Base-by-base conservation (phyloP, 1,140 invertebrate species). In the Paracyclopina nana region DNA sequence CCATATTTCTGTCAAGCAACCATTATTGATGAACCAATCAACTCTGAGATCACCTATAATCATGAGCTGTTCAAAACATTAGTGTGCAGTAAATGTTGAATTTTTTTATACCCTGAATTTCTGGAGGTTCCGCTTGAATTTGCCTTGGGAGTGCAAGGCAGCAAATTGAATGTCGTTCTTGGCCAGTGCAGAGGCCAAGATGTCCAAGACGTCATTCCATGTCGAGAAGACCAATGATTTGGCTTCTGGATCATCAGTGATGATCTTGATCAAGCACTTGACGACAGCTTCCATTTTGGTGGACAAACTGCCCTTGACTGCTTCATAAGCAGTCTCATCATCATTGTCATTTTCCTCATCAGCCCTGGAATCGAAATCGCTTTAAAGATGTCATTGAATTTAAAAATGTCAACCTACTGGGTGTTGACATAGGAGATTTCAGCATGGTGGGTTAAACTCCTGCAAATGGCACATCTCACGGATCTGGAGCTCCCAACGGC, bases 181-280 rank as follows among this genome's bases (percentile, higher is more conserved):
- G 2, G 58, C 55, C 1, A 82, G 61, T 11, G 77, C 78, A 31
- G 63, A 61, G 2, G 62, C 65, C 12, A 82, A 62, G 22, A 78
- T 63, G 53, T 73, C 66, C 25, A 82, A 60, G 1, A 81, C 72
- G 49, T 69, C 65, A 4, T 61, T 56, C 78, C 79, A 82, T 64
- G 72, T 70, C 1, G 80, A 82, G 61, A 84, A 84, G 6, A 84
- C 68, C 1, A 84, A 57, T 9, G 75, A 63, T 66, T 83, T 84
- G 1, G 74, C 72, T 41, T 63, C 59, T 2, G 69, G 65, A 46
- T 78, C 70, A 11, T 70, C 55, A 9, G 63, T 57, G 50, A 65
- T 65, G 5, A 83, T 71, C 31, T 70, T 61, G 0, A 77, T 44
- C 26, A 82, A 57, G 41, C 70, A 63, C 44, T 68, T 60, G 2